Base-by-base conservation (phyloP, 2,888 invertebrate species). In the Drosophila falleni region DNA sequence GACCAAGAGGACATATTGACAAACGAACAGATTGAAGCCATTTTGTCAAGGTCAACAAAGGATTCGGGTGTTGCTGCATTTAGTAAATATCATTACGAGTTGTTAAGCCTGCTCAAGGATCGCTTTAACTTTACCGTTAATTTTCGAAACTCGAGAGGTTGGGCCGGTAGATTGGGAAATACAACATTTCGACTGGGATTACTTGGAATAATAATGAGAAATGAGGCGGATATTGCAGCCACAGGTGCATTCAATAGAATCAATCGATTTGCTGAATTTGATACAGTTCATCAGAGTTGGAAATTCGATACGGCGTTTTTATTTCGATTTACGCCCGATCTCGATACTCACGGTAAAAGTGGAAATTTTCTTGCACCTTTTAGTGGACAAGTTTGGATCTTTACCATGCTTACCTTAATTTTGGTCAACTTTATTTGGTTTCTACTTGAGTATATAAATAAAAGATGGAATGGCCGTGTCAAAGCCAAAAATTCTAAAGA, bases 361-460 rank as follows among this genome's bases (percentile, higher is more conserved):
- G 91, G 91, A 2, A 90, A 90, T 64, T 92, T 92, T 63, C 74
- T 92, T 13, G 86, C 90, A 5, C 92, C 92, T 16, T 92, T 92
- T 54, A 83, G 82, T 26, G 63, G 63, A 5, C 62, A 71, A 15
- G 92, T 92, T 23, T 92, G 92, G 92, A 49, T 78, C 10, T 71
- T 82, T 35, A 71, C 81, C 9, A 15, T 73, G 23, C 50, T 59
- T 5, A 83, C 84, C 3, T 51, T 91, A 2, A 26, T 83, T 44
- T 51, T 72, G 19, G 68, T 91, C n/a, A 75, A 73, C 59, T 33
- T 78, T 2, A 78, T 91, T 26, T 92, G 91, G 91, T 56, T 81
- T 33, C 61, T 85, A 8, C 72, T 90, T 16, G 87, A 85, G 41
- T 78, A 74, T 59, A 58, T 86, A 0, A 76, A 74, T 35, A 33